phyloP scores from a whole-genome alignment of 35 echinoderm and acorn worm genomes.

The Hemicentrotus pulcherrimus region DNA sequence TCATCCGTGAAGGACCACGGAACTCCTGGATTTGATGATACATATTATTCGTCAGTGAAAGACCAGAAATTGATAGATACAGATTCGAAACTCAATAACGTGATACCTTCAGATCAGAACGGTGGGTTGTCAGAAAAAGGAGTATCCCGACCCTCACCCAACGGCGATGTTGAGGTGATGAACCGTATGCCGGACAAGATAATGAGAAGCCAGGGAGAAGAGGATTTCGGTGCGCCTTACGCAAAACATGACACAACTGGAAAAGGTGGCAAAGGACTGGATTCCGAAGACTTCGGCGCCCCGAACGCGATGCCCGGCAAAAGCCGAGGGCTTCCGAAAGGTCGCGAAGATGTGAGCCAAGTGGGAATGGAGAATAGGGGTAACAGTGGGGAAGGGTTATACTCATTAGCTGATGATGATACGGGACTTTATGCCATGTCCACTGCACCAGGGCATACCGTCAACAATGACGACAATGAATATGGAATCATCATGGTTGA shows the following conservation, averaged over 20 bases:
- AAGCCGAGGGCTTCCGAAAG: not conserved
- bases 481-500: not conserved
- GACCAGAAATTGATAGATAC: not conserved
- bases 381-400: not conserved
- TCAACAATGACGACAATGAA: not conserved
- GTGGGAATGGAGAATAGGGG: not conserved
- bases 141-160: not conserved
- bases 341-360: not conserved
- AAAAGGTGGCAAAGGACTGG: not conserved
- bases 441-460: not conserved
- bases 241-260: constrained; percentile 7
- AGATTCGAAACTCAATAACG: not conserved
- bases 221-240: constrained; percentile 22
- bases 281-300: not conserved
- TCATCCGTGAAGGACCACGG: not conserved
- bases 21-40: not conserved
- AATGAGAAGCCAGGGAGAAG: not conserved
- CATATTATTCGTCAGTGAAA: not conserved
- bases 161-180: not conserved
- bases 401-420: not conserved
- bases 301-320: constrained; percentile 36
- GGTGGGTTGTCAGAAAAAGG: not conserved
- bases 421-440: constrained; percentile 32
- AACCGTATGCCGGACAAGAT: not conserved
- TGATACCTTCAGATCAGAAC: not conserved